A percentile compares a stretch with the other conserved stretches of the same genome.
Evolutionary conservation across 2,113 vertebrate species (phyloP).

Genomic region (Carassius auratus): DNA sequence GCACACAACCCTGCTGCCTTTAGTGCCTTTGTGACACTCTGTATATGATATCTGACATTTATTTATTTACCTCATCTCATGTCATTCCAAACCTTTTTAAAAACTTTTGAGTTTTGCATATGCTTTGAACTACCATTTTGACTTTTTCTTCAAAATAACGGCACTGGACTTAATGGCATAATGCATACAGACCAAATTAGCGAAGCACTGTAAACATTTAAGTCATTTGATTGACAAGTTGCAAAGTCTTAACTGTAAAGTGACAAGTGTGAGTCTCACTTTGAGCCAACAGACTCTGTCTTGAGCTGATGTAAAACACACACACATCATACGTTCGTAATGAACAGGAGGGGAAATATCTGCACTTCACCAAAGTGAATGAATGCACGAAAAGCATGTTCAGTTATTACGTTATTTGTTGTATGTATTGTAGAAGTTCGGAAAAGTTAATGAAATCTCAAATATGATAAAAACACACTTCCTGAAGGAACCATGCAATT

Average conservation of each 20-base stretch:
- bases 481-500: background rate
- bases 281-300: background rate
- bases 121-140: background rate
- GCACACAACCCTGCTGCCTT: background rate
- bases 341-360: background rate
- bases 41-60: too few relatives aligned
- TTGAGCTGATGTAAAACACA: background rate
- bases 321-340: background rate
- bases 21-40: too few relatives aligned
- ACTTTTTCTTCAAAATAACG: background rate
- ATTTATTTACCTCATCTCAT: background rate
- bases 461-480: background rate
- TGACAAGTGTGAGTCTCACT: constrained; percentile 28
- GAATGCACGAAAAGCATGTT: background rate
- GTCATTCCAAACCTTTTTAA: background rate
- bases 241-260: constrained; percentile 45
- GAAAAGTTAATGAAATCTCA: background rate
- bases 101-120: background rate
- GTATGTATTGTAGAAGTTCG: background rate
- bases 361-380: constrained; percentile 1
- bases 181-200: background rate
- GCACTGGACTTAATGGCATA: background rate
- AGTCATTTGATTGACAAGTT: constrained; percentile 40
- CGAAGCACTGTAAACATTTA: background rate
- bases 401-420: background rate